These are phyloP conservation scores for Incurvaria masculella DNA, from an alignment of 2,888 invertebrate genomes.

Conservation along the genomic window DNA sequence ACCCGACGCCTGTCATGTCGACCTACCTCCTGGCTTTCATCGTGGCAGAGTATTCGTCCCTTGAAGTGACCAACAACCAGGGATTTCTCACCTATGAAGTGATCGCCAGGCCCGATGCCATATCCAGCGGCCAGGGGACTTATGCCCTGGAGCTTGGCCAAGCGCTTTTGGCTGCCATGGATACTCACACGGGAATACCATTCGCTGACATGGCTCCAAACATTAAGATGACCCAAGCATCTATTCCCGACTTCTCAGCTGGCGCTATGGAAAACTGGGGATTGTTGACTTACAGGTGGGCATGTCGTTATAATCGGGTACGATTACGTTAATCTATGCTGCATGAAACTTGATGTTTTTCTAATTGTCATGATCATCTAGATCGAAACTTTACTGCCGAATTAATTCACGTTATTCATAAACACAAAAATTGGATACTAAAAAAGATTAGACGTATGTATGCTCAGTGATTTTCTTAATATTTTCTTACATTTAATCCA, in stretches of 20 bases:
- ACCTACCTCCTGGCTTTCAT: slow-evolving; percentile 70
- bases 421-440: neutral
- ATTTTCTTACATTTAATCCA: too few species aligned
- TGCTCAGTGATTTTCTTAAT: too few species aligned
- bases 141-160: slow-evolving; percentile 44
- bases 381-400: too few species aligned
- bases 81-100: slow-evolving; percentile 31
- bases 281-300: slow-evolving; percentile 65
- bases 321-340: neutral
- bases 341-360: too few species aligned
- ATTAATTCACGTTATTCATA: slow-evolving; percentile 6
- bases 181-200: slow-evolving; percentile 50
- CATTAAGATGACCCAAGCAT: slow-evolving; percentile 65
- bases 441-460: neutral
- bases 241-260: slow-evolving; percentile 73
- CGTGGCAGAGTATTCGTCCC: slow-evolving; percentile 56
- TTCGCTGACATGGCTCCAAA: slow-evolving; percentile 44
- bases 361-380: too few species aligned
- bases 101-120: slow-evolving; percentile 43
- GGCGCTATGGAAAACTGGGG: slow-evolving; percentile 90
- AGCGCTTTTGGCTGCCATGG: slow-evolving; percentile 45
- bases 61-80: slow-evolving; percentile 9
- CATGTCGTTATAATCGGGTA: neutral
- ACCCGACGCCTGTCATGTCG: slow-evolving; percentile 52
- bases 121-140: slow-evolving; percentile 28